These are phyloP conservation scores for Hemitrygon akajei DNA, from an alignment of 2,797 vertebrate genomes.

Conservation along the genomic window DNA sequence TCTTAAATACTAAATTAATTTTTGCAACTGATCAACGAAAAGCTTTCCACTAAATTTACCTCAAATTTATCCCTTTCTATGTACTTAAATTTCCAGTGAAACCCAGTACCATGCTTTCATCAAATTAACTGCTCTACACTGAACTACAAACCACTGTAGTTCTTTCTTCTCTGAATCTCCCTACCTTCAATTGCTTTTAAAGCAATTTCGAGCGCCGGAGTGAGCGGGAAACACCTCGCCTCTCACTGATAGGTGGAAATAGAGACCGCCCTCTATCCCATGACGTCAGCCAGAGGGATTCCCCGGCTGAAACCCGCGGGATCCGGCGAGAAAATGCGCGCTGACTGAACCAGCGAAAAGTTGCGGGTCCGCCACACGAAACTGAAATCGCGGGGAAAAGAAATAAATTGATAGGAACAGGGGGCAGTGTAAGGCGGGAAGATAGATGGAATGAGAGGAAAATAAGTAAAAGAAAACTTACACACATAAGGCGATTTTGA, in stretches of 20 bases:
- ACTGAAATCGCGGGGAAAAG: conserved; percentile 42
- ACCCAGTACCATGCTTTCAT: background rate
- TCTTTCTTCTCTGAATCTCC: background rate
- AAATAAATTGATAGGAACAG: background rate
- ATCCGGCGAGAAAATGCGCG: background rate
- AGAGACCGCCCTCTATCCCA: background rate
- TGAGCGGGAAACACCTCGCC: conserved; percentile 65
- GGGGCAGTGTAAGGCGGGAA: background rate
- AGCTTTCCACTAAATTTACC: background rate
- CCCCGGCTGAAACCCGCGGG: conserved; percentile 43
- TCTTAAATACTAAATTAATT: background rate
- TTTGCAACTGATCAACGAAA: background rate
- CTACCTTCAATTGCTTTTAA: conserved; percentile 50
- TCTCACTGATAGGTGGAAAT: conserved; percentile 52
- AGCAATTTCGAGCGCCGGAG: conserved; percentile 53
- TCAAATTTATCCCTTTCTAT: background rate
- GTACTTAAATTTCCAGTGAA: background rate
- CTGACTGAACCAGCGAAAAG: background rate
- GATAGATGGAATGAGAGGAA: background rate
- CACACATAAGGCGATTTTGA: background rate
- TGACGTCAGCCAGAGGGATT: conserved; percentile 42
- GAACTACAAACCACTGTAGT: background rate
- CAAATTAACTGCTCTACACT: background rate
- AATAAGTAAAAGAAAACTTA: background rate
- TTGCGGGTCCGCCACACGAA: conserved; percentile 39